phyloP scores from a whole-genome alignment of 2,797 vertebrate genomes.

The Eptatretus atami region DNA sequence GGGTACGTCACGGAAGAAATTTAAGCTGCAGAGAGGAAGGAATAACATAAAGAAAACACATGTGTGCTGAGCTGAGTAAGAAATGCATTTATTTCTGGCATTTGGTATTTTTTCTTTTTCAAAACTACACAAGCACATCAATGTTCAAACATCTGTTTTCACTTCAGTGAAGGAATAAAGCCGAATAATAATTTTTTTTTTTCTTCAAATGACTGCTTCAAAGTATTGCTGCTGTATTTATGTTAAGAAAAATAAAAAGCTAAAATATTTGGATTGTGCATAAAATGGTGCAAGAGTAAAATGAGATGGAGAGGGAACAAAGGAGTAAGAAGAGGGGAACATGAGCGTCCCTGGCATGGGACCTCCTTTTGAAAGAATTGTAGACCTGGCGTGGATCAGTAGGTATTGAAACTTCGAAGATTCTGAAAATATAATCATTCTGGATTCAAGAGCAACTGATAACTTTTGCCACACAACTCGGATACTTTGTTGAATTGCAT shows the following conservation, averaged over 20 bases:
- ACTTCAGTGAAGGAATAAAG: too few species aligned
- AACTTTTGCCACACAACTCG: too few species aligned
- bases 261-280: neutral
- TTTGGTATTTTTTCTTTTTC: too few species aligned
- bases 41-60: conserved; percentile 6
- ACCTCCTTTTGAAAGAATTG: conserved; percentile 48
- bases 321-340: too few species aligned
- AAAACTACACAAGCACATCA: too few species aligned
- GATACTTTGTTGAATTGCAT: too few species aligned
- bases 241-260: neutral
- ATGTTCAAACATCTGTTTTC: too few species aligned
- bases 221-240: neutral
- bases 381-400: conserved; percentile 71
- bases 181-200: too few species aligned
- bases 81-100: too few species aligned
- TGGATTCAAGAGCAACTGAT: too few species aligned
- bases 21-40: conserved; percentile 23
- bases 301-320: too few species aligned
- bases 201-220: neutral
- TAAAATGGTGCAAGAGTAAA: neutral
- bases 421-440: conserved; percentile 13
- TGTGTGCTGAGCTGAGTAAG: too few species aligned
- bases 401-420: conserved; percentile 69
- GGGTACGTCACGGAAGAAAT: conserved; percentile 54
- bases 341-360: conserved; percentile 28